phyloP scores from a whole-genome alignment of 2,888 invertebrate genomes.

The Watsonalla cultraria region DNA sequence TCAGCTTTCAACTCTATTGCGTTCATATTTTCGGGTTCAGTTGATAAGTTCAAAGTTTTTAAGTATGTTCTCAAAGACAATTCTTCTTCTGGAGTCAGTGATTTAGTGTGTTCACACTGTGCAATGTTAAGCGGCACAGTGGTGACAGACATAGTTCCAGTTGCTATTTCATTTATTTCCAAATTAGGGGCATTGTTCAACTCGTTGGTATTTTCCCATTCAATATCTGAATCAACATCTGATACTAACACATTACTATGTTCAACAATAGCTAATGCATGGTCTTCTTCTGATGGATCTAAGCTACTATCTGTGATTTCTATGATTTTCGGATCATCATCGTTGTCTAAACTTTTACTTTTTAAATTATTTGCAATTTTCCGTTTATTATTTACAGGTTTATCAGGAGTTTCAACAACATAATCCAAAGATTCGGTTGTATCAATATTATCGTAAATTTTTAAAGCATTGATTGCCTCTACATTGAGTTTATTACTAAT shows the following conservation, averaged over 20 bases:
- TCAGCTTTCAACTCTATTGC: constrained; percentile 64
- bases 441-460: background rate
- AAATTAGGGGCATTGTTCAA: constrained; percentile 34
- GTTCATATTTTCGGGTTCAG: constrained; percentile 59
- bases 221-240: constrained; percentile 81
- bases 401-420: constrained; percentile 67
- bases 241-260: constrained; percentile 76
- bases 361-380: constrained; percentile 52
- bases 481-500: background rate
- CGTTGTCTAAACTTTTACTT: constrained; percentile 73
- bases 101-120: constrained; percentile 54
- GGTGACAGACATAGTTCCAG: constrained; percentile 56
- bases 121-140: constrained; percentile 64
- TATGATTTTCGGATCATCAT: constrained; percentile 62
- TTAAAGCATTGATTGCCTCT: background rate
- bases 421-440: constrained; percentile 23
- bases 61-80: constrained; percentile 74
- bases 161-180: constrained; percentile 42
- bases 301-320: constrained; percentile 55
- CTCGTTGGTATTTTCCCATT: constrained; percentile 77
- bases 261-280: constrained; percentile 53
- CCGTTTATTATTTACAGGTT: constrained; percentile 41
- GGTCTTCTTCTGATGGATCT: constrained; percentile 34
- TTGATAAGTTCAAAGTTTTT: constrained; percentile 75
- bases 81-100: constrained; percentile 79